A percentile compares a stretch with the other conserved stretches of the same genome.
phyloP scores from a whole-genome alignment of 2,113 vertebrate species.

The Phasianus colchicus region DNA sequence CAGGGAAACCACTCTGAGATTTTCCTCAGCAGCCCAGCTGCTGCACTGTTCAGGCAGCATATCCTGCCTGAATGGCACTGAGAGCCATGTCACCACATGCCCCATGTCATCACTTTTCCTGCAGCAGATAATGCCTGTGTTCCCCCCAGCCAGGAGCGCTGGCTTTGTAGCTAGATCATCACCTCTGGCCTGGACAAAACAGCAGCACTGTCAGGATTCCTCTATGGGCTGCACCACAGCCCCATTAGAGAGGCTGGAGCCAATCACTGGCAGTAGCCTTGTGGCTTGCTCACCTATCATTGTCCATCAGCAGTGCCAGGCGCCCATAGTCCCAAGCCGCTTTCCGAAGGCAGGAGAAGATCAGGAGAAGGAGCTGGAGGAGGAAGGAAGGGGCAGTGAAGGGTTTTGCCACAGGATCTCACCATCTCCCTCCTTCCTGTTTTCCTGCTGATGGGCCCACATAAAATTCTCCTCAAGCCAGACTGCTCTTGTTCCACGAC shows the following conservation, averaged over 20 bases:
- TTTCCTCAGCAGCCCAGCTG: neutral
- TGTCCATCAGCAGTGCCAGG: slow-evolving; percentile 93
- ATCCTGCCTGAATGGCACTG: neutral
- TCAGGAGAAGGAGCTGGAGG: slow-evolving; percentile 85
- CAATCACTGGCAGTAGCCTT: neutral
- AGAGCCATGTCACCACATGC: neutral
- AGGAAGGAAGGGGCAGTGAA: neutral
- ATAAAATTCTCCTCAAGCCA: neutral
- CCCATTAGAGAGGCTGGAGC: neutral
- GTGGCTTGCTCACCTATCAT: slow-evolving; percentile 87
- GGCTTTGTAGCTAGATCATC: neutral
- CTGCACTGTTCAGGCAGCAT: neutral
- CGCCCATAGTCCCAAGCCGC: slow-evolving; percentile 97
- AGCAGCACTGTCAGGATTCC: neutral
- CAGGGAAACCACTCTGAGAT: neutral
- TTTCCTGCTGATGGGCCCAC: accelerated
- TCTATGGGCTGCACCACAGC: accelerated
- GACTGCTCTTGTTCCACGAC: neutral
- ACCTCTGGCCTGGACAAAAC: neutral
- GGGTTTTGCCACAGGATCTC: neutral
- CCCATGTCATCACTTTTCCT: neutral
- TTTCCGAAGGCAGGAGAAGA: slow-evolving; percentile 97
- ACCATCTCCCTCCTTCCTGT: neutral
- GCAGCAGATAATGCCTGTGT: neutral
- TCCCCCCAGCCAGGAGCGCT: neutral